Evolutionary conservation across 2,113 vertebrate species (phyloP).

Genomic region (Chaetops frenatus): DNA sequence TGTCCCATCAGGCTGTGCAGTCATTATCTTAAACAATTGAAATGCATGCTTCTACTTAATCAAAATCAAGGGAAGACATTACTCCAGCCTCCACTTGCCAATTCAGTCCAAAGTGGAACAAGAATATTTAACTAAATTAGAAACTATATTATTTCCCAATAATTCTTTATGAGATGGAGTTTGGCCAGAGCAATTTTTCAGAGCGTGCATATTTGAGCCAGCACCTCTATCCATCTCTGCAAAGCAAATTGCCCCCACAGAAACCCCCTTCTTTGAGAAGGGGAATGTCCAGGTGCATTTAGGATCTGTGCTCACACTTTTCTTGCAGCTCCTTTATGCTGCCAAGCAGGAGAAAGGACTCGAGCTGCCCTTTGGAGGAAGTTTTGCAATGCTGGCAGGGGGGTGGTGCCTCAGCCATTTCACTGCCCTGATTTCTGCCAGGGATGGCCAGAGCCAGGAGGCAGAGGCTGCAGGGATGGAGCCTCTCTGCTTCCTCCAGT

Average conservation of each 20-base stretch:
- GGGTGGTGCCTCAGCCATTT: background rate
- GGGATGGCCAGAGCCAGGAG: background rate
- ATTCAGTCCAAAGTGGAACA: background rate
- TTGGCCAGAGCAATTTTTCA: background rate
- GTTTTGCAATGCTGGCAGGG: background rate
- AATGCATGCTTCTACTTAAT: slow-evolving; percentile 8
- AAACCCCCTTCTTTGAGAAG: background rate
- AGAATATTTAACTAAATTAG: slow-evolving; percentile 13
- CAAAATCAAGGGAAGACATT: slow-evolving; percentile 5
- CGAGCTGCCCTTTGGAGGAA: background rate
- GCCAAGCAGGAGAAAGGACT: background rate
- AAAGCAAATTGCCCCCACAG: background rate
- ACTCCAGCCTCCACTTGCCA: background rate
- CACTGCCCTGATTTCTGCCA: background rate
- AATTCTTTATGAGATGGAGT: background rate
- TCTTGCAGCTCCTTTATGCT: background rate
- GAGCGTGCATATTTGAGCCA: background rate
- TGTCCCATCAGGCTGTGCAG: background rate
- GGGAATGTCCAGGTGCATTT: background rate
- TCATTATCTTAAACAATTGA: slow-evolving; percentile 29
- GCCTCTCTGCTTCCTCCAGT: background rate
- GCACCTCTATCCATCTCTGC: background rate
- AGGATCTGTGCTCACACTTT: background rate
- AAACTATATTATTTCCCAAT: background rate
- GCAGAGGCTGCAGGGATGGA: background rate